Evolutionary conservation across 2,113 vertebrate genomes (phyloP).

Genomic region (Collichthys lucidus): DNA sequence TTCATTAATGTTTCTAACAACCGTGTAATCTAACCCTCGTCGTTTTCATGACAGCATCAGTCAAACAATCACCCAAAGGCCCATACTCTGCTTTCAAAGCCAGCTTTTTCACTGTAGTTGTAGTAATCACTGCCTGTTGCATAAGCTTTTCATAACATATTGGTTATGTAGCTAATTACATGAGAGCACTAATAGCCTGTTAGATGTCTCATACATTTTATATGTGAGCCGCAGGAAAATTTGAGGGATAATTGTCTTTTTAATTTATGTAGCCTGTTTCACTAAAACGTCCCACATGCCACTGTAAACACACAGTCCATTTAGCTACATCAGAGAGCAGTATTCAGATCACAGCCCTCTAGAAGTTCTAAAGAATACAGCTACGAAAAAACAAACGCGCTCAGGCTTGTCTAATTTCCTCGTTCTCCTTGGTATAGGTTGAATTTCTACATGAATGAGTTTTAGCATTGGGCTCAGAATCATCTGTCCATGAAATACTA

Average conservation of each 20-base stretch:
- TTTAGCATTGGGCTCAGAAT: slow-evolving; percentile 38
- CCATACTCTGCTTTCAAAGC: neutral
- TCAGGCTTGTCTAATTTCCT: slow-evolving; percentile 14
- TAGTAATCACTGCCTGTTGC: slow-evolving; percentile 13
- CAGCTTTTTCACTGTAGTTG: neutral
- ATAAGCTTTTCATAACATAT: slow-evolving; percentile 15
- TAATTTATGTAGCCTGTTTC: slow-evolving; percentile 6
- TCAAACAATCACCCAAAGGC: slow-evolving; percentile 32
- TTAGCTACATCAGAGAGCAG: neutral
- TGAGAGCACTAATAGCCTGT: slow-evolving; percentile 15
- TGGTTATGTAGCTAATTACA: slow-evolving; percentile 23
- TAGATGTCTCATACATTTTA: neutral
- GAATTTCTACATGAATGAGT: slow-evolving; percentile 54
- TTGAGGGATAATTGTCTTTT: slow-evolving; percentile 29
- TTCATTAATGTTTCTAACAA: slow-evolving; percentile 24
- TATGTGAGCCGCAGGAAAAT: slow-evolving; percentile 25
- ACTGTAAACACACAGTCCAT: neutral
- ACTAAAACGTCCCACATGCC: neutral
- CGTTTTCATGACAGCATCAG: neutral
- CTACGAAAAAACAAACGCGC: neutral
- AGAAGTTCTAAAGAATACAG: slow-evolving; percentile 25
- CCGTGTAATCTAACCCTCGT: slow-evolving; percentile 21
- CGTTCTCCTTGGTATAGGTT: slow-evolving; percentile 39
- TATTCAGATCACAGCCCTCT: neutral
- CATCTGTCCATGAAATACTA: slow-evolving; percentile 33